A percentile compares a stretch with the other conserved stretches of the same genome.
Evolutionary conservation across 2,888 invertebrate genomes (phyloP).

Genomic region (Pollenia griseotomentosa): DNA sequence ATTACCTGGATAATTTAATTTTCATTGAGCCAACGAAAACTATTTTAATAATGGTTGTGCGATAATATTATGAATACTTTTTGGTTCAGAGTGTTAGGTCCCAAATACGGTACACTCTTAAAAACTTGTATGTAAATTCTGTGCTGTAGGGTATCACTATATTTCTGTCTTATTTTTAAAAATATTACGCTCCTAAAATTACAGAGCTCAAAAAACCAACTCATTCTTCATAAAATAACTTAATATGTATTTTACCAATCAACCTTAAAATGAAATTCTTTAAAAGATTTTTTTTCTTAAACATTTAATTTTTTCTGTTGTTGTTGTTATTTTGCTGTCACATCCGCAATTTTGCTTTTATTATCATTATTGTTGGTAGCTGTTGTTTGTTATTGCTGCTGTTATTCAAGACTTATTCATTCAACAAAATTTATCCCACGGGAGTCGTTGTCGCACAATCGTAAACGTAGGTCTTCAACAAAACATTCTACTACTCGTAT

Average conservation of each 20-base stretch:
- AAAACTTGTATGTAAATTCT: too few species aligned
- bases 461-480: conserved; percentile 63
- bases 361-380: conserved; percentile 49
- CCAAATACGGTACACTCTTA: too few species aligned
- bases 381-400: conserved; percentile 39
- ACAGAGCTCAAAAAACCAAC: too few species aligned
- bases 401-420: conserved; percentile 54
- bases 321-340: conserved; percentile 56
- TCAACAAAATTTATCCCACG: conserved; percentile 75
- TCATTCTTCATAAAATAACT: neutral
- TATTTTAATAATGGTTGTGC: too few species aligned
- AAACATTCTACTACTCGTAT: conserved; percentile 23
- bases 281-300: conserved; percentile 15
- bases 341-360: conserved; percentile 69
- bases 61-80: too few species aligned
- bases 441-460: conserved; percentile 74
- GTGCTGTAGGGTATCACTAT: too few species aligned
- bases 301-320: conserved; percentile 14
- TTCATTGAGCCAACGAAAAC: too few species aligned
- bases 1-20: too few species aligned
- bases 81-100: too few species aligned
- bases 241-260: neutral
- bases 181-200: too few species aligned
- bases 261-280: conserved; percentile 35
- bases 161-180: too few species aligned